Conservation (phyloP, 1,140 invertebrate species). For the Acarapis woodi region DNA sequence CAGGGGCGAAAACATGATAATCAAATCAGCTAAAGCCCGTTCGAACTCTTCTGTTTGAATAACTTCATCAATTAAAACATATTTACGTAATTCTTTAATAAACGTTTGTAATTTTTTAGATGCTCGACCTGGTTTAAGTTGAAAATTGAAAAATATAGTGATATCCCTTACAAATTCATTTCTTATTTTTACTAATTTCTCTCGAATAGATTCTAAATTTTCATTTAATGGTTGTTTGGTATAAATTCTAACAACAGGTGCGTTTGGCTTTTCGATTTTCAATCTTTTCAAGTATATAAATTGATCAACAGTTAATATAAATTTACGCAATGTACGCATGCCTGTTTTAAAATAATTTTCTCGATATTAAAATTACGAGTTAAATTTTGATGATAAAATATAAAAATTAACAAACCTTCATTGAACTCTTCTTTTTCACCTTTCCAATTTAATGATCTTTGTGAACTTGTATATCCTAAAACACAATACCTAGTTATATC, state of each 20-base stretch:
- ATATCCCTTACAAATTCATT: not conserved
- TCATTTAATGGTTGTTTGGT: not conserved
- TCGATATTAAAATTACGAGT: too few species aligned
- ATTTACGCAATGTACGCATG: too few species aligned
- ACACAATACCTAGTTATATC: constrained; percentile 63
- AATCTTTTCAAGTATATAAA: constrained; percentile 2
- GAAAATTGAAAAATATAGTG: constrained; percentile 5
- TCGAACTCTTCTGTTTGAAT: constrained; percentile 26
- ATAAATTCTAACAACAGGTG: constrained; percentile 4
- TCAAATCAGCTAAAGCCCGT: constrained; percentile 34
- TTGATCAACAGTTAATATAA: constrained; percentile 9
- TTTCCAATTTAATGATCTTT: constrained; percentile 47
- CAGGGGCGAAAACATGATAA: constrained; percentile 57
- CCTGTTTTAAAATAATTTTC: too few species aligned
- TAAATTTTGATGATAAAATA: too few species aligned
- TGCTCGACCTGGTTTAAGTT: constrained; percentile 4
- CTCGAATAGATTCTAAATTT: not conserved
- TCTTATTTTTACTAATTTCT: not conserved
- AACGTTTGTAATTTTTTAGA: constrained; percentile 6
- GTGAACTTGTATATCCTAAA: constrained; percentile 51
- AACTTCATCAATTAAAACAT: not conserved
- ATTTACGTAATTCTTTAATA: constrained; percentile 4
- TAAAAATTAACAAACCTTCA: constrained; percentile 7
- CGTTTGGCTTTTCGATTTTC: not conserved
- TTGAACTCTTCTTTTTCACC: constrained; percentile 7